phyloP scores from a whole-genome alignment of 23 tunicate genomes.

The Ascidia mentula region DNA sequence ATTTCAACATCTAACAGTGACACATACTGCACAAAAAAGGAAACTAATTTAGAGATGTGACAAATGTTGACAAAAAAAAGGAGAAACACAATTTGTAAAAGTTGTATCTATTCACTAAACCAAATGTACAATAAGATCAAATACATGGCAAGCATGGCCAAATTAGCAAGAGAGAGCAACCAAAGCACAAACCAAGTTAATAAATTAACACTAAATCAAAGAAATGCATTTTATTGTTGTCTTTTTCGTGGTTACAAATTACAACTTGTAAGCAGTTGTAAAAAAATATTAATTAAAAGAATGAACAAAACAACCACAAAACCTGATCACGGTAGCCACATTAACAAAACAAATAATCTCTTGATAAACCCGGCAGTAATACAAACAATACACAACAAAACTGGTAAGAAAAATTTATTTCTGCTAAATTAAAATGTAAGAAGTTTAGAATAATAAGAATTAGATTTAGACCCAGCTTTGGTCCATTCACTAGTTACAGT shows the following conservation, averaged over 20 bases:
- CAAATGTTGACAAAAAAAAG: slow-evolving; percentile 3
- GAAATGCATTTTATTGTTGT: not conserved
- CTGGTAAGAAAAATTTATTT: not conserved
- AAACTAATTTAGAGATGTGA: not conserved
- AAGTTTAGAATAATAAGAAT: not conserved
- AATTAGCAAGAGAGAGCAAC: not conserved
- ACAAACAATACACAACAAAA: not conserved
- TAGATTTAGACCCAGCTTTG: not conserved
- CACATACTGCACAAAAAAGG: not conserved
- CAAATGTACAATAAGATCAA: not conserved
- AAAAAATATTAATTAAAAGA: not conserved
- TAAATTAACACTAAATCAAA: not conserved
- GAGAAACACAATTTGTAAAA: not conserved
- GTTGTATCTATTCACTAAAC: not conserved
- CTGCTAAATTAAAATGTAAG: not conserved
- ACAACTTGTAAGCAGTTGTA: not conserved
- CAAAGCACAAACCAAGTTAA: not conserved
- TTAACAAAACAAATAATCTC: slow-evolving; percentile 1
- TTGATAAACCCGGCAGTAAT: slow-evolving; percentile 8
- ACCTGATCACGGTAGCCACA: slow-evolving; percentile 12
- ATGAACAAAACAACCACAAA: not conserved
- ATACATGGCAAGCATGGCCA: not conserved
- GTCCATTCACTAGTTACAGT: not conserved
- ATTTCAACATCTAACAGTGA: slow-evolving; percentile 6
- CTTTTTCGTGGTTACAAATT: not conserved